phyloP scores from a whole-genome alignment of 1,140 invertebrate species.

The Metaphire vulgaris region DNA sequence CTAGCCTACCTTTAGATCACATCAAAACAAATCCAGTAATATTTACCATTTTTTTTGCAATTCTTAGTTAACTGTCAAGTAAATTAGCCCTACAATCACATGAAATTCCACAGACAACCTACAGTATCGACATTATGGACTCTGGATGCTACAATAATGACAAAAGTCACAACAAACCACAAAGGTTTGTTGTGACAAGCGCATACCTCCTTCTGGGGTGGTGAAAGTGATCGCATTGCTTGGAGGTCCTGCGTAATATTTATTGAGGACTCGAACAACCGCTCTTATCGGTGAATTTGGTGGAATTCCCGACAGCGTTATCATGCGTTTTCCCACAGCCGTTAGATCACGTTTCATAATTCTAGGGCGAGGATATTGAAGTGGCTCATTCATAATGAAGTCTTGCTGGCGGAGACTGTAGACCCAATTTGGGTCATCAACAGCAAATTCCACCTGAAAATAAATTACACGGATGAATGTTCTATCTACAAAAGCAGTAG shows the following conservation, averaged over 20 bases:
- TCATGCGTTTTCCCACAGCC: background rate
- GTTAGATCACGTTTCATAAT: conserved; percentile 18
- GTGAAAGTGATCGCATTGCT: conserved; percentile 76
- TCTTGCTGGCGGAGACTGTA: conserved; percentile 24
- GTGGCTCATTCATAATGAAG: conserved; percentile 28
- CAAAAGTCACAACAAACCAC: background rate
- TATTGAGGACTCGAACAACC: conserved; percentile 82
- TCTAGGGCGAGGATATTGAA: conserved; percentile 23
- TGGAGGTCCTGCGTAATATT: conserved; percentile 76
- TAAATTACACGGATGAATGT: background rate
- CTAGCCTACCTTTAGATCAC: too few relatives aligned
- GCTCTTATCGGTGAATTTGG: conserved; percentile 21
- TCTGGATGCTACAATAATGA: too few relatives aligned
- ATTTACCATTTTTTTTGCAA: too few relatives aligned
- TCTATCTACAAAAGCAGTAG: background rate
- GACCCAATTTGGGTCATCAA: conserved; percentile 11
- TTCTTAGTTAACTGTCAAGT: too few relatives aligned
- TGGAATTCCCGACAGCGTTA: conserved; percentile 20
- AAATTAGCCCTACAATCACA: too few relatives aligned
- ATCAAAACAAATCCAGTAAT: too few relatives aligned
- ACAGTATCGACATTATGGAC: too few relatives aligned
- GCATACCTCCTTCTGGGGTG: conserved; percentile 77
- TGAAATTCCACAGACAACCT: too few relatives aligned
- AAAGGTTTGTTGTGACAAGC: background rate
- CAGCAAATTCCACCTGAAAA: conserved; percentile 28